Conservation (phyloP, 2,797 vertebrate species). For the Esox lucius region DNA sequence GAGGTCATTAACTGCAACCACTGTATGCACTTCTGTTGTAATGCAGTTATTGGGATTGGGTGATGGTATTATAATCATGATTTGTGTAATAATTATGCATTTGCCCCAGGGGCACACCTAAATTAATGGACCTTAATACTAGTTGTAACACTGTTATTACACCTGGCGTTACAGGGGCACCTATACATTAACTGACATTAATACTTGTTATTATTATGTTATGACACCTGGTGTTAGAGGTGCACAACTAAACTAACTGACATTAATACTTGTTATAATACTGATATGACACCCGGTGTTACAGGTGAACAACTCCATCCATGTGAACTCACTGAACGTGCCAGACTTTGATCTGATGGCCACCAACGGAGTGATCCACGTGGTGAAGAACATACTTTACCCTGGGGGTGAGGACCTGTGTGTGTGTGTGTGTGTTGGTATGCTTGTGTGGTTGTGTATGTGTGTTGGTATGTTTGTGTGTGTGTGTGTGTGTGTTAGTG, state of each 20-base stretch:
- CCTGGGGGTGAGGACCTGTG: conserved; percentile 79
- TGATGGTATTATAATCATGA: too few species aligned
- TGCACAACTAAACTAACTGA: not conserved
- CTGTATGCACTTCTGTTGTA: too few species aligned
- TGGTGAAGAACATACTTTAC: conserved; percentile 92
- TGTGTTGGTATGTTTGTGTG: not conserved
- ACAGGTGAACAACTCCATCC: conserved; percentile 88
- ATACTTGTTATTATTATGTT: not conserved
- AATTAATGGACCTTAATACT: not conserved
- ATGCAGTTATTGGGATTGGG: too few species aligned
- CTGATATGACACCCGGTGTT: not conserved
- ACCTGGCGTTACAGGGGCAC: not conserved
- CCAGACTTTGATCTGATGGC: conserved; percentile 89
- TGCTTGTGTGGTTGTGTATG: not conserved
- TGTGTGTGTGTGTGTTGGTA: not conserved
- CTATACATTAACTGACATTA: not conserved
- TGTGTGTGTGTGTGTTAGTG: not conserved
- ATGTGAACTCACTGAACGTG: conserved; percentile 87
- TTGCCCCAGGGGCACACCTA: too few species aligned
- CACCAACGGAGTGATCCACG: conserved; percentile 93
- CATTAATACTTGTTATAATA: not conserved
- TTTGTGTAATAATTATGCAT: too few species aligned
- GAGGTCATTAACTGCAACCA: too few species aligned
- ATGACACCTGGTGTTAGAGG: not conserved
- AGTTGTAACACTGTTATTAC: not conserved